phyloP scores from a whole-genome alignment of 2,797 vertebrate species.

The Pachyuromys duprasi region DNA sequence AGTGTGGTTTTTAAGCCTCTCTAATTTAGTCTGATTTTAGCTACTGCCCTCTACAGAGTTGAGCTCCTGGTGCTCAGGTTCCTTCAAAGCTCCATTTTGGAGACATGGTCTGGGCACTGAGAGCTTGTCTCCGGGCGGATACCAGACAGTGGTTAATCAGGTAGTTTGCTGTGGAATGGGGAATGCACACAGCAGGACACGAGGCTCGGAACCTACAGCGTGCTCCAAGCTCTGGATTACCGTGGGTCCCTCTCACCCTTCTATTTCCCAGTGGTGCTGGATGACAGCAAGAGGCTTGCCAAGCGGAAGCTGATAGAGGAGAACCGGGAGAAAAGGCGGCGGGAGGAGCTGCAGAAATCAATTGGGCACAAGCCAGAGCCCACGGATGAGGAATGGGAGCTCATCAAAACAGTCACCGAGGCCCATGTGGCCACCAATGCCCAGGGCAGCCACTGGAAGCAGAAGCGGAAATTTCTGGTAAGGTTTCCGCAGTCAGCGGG shows the following conservation, averaged over 20 bases:
- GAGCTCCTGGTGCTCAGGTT: neutral
- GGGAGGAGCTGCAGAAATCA: constrained; percentile 95
- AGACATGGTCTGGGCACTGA: neutral
- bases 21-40: neutral
- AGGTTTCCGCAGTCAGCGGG: constrained; percentile 78
- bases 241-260: constrained; percentile 3
- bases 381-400: constrained; percentile 97
- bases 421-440: constrained; percentile 98
- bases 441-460: constrained; percentile 99
- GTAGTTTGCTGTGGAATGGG: neutral
- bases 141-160: no score
- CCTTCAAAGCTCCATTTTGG: neutral
- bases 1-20: neutral
- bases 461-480: constrained; percentile 99
- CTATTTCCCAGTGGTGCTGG: constrained; percentile 93
- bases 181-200: neutral
- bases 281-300: constrained; percentile 97
- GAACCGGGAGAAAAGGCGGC: constrained; percentile 95
- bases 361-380: constrained; percentile 95
- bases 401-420: constrained; percentile 97
- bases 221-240: neutral
- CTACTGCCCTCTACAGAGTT: neutral
- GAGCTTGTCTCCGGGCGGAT: neutral
- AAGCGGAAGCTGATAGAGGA: constrained; percentile 98
- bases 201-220: neutral